Percentiles rank a stretch among this genome's conserved stretches.
phyloP scores from a whole-genome alignment of 2,888 invertebrate genomes.

The Blera fallax region DNA sequence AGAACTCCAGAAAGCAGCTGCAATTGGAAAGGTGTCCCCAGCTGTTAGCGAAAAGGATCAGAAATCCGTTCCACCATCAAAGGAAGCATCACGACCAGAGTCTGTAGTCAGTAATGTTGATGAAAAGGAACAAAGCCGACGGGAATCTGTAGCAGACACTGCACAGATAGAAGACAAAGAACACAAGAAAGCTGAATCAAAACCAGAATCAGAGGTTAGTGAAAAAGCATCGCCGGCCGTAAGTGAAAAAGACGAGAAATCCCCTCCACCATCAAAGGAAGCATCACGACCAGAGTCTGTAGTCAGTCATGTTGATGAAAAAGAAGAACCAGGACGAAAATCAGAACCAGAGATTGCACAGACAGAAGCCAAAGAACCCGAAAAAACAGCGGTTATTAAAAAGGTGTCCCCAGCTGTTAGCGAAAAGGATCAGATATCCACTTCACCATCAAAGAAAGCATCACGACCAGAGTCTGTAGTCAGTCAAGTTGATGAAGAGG shows the following conservation, averaged over 20 bases:
- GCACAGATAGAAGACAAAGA: neutral
- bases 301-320: slow-evolving; percentile 17
- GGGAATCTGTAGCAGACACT: neutral
- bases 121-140: neutral
- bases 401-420: slow-evolving; percentile 46
- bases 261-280: slow-evolving; percentile 70
- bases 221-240: slow-evolving; percentile 24
- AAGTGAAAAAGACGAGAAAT: slow-evolving; percentile 52
- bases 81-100: slow-evolving; percentile 73
- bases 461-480: slow-evolving; percentile 73
- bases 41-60: slow-evolving; percentile 43
- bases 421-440: slow-evolving; percentile 52
- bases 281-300: slow-evolving; percentile 41
- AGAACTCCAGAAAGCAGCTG: too few species aligned
- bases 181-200: neutral
- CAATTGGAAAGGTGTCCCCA: slow-evolving; percentile 44
- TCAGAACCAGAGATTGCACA: neutral
- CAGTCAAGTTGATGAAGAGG: slow-evolving; percentile 17
- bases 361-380: neutral
- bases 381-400: neutral
- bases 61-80: slow-evolving; percentile 46
- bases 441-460: slow-evolving; percentile 69
- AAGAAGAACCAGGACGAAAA: neutral
- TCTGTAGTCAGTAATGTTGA: slow-evolving; percentile 58
- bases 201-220: slow-evolving; percentile 13